These are phyloP conservation scores for Thereva nobilitata DNA, from an alignment of 2,888 invertebrate genomes.

Conservation along the genomic window DNA sequence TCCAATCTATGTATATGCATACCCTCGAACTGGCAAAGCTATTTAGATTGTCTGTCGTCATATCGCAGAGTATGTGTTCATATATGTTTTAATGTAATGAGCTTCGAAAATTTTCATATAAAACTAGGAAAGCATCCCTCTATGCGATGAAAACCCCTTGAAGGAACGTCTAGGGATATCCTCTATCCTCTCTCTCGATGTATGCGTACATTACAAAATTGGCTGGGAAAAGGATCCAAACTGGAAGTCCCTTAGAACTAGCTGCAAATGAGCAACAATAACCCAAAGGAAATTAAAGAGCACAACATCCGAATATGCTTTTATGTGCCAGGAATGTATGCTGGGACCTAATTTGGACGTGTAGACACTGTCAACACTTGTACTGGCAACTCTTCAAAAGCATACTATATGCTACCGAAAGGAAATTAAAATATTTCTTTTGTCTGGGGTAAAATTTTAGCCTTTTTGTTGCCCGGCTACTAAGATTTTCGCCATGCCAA, in stretches of 20 bases:
- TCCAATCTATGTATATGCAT: too few relatives aligned
- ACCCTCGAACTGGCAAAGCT: constrained; percentile 19
- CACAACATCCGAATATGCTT: constrained; percentile 30
- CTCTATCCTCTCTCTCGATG: neutral
- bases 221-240: constrained; percentile 29
- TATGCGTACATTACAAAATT: constrained; percentile 30
- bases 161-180: constrained; percentile 21
- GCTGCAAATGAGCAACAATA: constrained; percentile 41
- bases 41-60: constrained; percentile 28
- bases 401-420: constrained; percentile 13
- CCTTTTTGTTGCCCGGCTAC: constrained; percentile 21
- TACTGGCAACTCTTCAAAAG: constrained; percentile 29
- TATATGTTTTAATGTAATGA: constrained; percentile 34
- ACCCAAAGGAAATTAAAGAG: constrained; percentile 41
- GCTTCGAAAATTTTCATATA: constrained; percentile 38
- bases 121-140: constrained; percentile 34
- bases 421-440: constrained; percentile 35
- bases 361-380: constrained; percentile 35
- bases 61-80: constrained; percentile 10
- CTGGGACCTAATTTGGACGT: constrained; percentile 30
- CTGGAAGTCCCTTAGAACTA: constrained; percentile 32
- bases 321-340: constrained; percentile 20
- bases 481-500: constrained; percentile 27
- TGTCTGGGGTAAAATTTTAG: constrained; percentile 15
- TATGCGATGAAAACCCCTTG: constrained; percentile 24